Evolutionary conservation across 2,113 vertebrate genomes (phyloP).

Genomic region (Hiodon tergisus): DNA sequence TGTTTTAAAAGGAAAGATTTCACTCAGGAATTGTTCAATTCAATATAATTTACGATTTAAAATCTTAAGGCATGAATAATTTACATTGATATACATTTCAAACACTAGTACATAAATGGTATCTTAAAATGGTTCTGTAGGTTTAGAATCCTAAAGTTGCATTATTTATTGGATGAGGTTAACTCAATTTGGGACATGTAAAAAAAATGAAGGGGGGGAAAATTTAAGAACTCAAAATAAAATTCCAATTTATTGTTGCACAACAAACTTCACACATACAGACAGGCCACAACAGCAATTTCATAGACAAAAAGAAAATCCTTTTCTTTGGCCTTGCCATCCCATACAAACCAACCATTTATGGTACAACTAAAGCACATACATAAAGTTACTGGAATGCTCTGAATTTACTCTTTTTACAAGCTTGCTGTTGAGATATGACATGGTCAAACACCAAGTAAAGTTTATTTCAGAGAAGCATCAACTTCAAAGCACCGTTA

Average conservation of each 20-base stretch:
- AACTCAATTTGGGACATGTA: constrained; percentile 26
- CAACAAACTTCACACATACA: constrained; percentile 55
- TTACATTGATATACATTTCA: constrained; percentile 44
- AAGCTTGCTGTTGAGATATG: constrained; percentile 71
- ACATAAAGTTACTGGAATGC: constrained; percentile 79
- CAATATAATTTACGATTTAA: constrained; percentile 45
- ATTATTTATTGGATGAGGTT: constrained; percentile 16
- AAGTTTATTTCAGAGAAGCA: constrained; percentile 66
- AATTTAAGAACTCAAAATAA: constrained; percentile 51
- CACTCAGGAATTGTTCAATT: constrained; percentile 42
- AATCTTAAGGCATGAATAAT: constrained; percentile 48
- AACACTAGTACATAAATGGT: constrained; percentile 33
- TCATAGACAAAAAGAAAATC: constrained; percentile 44
- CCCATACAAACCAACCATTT: constrained; percentile 53
- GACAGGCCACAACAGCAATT: constrained; percentile 53
- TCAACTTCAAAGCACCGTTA: constrained; percentile 75
- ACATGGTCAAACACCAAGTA: constrained; percentile 73
- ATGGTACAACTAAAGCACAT: constrained; percentile 54
- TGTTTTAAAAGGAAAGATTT: constrained; percentile 36
- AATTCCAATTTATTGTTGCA: constrained; percentile 58
- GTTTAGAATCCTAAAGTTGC: constrained; percentile 29
- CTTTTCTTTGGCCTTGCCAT: constrained; percentile 46
- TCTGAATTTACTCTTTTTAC: constrained; percentile 69
- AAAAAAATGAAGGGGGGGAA: constrained; percentile 20
- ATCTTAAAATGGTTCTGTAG: constrained; percentile 30